Percentiles rank a stretch among this genome's conserved stretches.
Evolutionary conservation across 2,888 invertebrate genomes (phyloP).

Genomic region (Plusia festucae): DNA sequence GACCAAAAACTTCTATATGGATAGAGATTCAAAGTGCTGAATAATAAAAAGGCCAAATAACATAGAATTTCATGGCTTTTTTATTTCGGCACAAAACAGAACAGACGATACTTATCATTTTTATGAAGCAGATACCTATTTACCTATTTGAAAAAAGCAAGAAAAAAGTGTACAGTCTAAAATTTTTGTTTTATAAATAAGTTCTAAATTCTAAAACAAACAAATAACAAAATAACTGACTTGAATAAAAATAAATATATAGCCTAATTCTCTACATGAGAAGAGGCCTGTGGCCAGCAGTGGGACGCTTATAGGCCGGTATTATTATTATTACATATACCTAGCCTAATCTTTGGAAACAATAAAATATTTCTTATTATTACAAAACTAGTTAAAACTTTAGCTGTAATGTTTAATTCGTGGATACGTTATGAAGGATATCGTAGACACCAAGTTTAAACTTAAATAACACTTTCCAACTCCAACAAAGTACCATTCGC

Average conservation of each 20-base stretch:
- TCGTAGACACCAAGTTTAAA: constrained; percentile 69
- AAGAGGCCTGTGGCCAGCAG: too few species aligned
- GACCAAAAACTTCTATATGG: constrained; percentile 65
- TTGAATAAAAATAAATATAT: too few species aligned
- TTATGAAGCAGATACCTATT: constrained; percentile 3
- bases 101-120: constrained; percentile 19
- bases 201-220: too few species aligned
- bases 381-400: constrained; percentile 57
- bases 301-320: too few species aligned
- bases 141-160: constrained; percentile 14
- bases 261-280: too few species aligned
- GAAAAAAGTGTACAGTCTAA: not conserved
- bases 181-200: too few species aligned
- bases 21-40: constrained; percentile 67
- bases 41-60: constrained; percentile 68
- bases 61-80: constrained; percentile 55
- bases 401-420: constrained; percentile 53
- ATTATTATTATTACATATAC: too few species aligned
- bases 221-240: too few species aligned
- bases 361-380: not conserved
- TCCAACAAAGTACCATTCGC: constrained; percentile 46
- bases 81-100: constrained; percentile 44
- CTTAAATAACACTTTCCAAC: constrained; percentile 75
- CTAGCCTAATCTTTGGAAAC: too few species aligned
- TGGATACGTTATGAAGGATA: constrained; percentile 66